Evolutionary conservation across 53 echinoderm and acorn worm genomes (phyloP).

Genomic region (Actinopyga echinites): DNA sequence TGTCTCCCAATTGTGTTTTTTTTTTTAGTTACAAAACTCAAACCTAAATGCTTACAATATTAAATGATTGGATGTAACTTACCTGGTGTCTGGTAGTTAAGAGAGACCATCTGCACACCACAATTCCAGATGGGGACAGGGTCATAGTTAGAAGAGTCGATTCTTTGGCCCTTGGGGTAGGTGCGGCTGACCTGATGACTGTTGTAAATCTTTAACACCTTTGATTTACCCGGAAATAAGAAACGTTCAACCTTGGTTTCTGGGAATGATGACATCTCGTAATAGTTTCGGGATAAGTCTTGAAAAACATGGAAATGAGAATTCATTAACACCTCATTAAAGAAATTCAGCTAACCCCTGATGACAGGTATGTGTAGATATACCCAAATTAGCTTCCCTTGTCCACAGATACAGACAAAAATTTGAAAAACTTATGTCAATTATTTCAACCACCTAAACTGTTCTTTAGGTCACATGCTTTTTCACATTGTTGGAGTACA

Average conservation of each 20-base stretch:
- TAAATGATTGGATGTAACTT: not conserved
- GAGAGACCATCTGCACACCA: slow-evolving; percentile 95
- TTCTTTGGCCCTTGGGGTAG: slow-evolving; percentile 93
- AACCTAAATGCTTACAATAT: too few relatives aligned
- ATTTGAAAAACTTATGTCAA: too few relatives aligned
- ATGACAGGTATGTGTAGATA: too few relatives aligned
- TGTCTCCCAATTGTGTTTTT: too few relatives aligned
- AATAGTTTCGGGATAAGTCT: slow-evolving; percentile 83
- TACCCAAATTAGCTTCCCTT: too few relatives aligned
- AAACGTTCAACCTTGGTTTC: slow-evolving; percentile 96
- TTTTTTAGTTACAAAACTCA: too few relatives aligned
- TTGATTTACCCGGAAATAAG: slow-evolving; percentile 57
- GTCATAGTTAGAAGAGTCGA: slow-evolving; percentile 98
- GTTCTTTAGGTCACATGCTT: too few relatives aligned
- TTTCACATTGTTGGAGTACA: too few relatives aligned
- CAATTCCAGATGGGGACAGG: slow-evolving; percentile 91
- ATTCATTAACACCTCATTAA: not conserved
- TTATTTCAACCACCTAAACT: too few relatives aligned
- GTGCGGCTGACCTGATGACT: slow-evolving; percentile 84
- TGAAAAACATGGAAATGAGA: not conserved
- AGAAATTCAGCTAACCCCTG: too few relatives aligned
- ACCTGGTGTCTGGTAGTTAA: slow-evolving; percentile 99
- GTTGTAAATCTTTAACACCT: slow-evolving; percentile 77
- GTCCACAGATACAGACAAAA: too few relatives aligned
- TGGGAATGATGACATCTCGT: slow-evolving; percentile 98